Evolutionary conservation across 2,888 invertebrate genomes (phyloP).

Genomic region (Brassicogethes aeneus): DNA sequence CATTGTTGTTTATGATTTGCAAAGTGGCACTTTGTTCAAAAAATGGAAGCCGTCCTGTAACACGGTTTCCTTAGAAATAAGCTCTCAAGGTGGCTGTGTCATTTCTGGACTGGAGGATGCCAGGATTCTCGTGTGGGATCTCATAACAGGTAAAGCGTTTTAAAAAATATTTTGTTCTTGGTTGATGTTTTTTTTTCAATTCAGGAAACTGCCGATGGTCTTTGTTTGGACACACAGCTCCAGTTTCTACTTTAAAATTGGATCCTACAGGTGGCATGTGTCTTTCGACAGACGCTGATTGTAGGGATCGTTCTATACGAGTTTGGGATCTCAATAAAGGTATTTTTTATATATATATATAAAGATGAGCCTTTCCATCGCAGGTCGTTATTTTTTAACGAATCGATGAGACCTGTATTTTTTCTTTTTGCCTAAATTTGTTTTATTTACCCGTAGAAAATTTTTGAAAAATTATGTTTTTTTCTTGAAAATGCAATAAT

Average conservation of each 20-base stretch:
- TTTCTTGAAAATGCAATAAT: too few species aligned
- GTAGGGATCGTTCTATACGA: conserved; percentile 65
- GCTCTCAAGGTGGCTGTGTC: conserved; percentile 74
- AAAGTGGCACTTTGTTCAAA: conserved; percentile 83
- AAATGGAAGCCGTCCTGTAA: conserved; percentile 84
- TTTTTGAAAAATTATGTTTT: too few species aligned
- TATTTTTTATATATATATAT: conserved; percentile 29
- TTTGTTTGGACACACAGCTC: conserved; percentile 68
- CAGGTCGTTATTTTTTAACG: not conserved
- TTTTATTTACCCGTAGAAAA: too few species aligned
- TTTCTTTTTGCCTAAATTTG: too few species aligned
- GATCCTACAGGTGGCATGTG: conserved; percentile 65
- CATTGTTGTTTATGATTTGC: conserved; percentile 83
- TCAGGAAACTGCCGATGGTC: conserved; percentile 69
- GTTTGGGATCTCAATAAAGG: conserved; percentile 77
- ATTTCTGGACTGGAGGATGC: conserved; percentile 77
- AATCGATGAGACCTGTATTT: too few species aligned
- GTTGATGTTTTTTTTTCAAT: not conserved
- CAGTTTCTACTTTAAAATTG: conserved; percentile 63
- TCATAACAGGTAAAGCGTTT: conserved; percentile 63
- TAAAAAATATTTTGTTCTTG: not conserved
- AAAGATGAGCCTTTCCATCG: not conserved
- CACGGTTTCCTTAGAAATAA: conserved; percentile 78
- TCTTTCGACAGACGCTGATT: conserved; percentile 63
- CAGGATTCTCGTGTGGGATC: conserved; percentile 76